Conservation (phyloP, 2,888 invertebrate genomes). For the Hanleya hanleyi region DNA sequence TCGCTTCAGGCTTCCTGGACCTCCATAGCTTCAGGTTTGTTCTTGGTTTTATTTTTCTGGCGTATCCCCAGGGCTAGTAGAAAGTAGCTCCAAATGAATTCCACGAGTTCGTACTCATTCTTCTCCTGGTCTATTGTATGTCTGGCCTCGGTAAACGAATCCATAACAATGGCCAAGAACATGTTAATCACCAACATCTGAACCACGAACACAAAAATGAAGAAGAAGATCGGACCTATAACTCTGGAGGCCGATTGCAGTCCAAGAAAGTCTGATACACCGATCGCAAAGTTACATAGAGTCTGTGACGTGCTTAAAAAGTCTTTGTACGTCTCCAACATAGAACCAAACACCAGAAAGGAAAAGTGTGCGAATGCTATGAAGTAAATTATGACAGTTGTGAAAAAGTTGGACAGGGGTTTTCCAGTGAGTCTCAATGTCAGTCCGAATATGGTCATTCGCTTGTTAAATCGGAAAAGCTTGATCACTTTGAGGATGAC, state of each 20-base stretch:
- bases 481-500: conserved; percentile 51
- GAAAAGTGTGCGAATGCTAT: conserved; percentile 46
- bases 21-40: too few relatives aligned
- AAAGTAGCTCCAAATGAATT: not conserved
- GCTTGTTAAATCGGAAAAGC: conserved; percentile 47
- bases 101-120: conserved; percentile 9
- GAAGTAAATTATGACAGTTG: conserved; percentile 32
- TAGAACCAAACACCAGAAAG: conserved; percentile 39
- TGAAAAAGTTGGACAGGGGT: conserved; percentile 33
- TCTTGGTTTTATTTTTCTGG: not conserved
- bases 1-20: too few relatives aligned
- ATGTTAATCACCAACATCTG: not conserved
- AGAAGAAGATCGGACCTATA: conserved; percentile 30
- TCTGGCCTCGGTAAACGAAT: not conserved
- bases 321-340: conserved; percentile 34
- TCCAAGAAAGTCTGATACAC: conserved; percentile 44
- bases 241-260: conserved; percentile 31
- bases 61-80: not conserved
- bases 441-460: conserved; percentile 41
- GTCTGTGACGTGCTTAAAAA: conserved; percentile 34
- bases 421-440: conserved; percentile 32
- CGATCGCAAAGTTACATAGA: conserved; percentile 44
- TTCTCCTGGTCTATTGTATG: not conserved
- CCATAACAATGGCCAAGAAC: not conserved
- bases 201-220: not conserved